Conservation (phyloP, 2,888 invertebrate species). For the Theodoxus fluviatilis region DNA sequence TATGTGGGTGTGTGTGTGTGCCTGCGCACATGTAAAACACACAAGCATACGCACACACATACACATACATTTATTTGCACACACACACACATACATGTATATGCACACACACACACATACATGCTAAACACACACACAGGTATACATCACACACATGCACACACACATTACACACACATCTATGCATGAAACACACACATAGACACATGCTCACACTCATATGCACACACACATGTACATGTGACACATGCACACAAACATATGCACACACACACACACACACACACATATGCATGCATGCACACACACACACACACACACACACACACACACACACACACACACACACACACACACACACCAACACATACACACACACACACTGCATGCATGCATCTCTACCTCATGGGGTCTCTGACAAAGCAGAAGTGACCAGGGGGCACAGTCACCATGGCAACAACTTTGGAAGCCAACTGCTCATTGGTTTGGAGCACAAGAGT, state of each 20-base stretch:
- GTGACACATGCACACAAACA: background rate
- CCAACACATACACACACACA: background rate
- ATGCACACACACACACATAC: background rate
- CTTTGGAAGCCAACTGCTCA: no score
- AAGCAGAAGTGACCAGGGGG: no score
- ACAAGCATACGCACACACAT: no score
- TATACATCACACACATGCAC: background rate
- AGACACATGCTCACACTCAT: background rate
- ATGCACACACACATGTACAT: background rate
- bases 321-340: conserved; percentile 18
- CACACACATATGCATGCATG: background rate
- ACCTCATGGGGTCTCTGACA: no score
- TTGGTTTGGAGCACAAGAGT: no score
- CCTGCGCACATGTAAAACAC: no score
- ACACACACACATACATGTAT: background rate
- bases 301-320: background rate
- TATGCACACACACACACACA: conserved; percentile 8
- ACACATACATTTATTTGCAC: no score
- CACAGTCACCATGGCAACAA: no score
- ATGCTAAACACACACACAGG: background rate
- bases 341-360: conserved; percentile 4
- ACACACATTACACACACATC: background rate
- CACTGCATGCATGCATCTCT: no score
- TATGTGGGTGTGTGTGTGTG: no score
- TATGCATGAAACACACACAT: background rate